Conservation (phyloP, 2,797 vertebrate genomes). For the Strix occidentalis region DNA sequence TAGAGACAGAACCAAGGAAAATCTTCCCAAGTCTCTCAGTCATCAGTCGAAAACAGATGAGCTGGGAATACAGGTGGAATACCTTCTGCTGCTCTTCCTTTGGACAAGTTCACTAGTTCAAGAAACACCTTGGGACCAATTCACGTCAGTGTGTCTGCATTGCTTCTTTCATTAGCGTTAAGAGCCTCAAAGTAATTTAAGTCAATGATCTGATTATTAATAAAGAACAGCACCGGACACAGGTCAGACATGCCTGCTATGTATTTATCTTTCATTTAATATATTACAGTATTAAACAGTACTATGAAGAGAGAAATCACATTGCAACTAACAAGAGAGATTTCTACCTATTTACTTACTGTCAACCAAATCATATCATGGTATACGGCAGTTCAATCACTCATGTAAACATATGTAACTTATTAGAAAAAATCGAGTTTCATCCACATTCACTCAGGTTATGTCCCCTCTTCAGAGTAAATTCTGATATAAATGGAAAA, state of each 20-base stretch:
- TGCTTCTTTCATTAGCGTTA: constrained; percentile 28
- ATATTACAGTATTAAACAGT: background rate
- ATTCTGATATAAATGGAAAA: background rate
- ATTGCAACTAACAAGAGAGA: background rate
- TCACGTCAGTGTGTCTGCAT: constrained; percentile 8
- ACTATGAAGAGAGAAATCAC: background rate
- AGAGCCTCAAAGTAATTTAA: constrained; percentile 37
- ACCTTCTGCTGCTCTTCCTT: constrained; percentile 8
- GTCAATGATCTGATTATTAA: constrained; percentile 38
- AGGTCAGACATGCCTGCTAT: background rate
- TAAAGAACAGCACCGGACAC: background rate
- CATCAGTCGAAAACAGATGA: constrained; percentile 32
- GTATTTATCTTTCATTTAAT: background rate
- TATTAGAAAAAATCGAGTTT: background rate
- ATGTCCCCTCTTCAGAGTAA: background rate
- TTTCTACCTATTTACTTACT: background rate
- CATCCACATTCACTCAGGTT: background rate
- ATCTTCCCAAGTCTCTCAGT: constrained; percentile 13
- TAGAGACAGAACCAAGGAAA: constrained; percentile 18
- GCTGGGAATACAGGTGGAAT: background rate
- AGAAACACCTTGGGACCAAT: constrained; percentile 25
- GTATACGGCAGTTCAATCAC: background rate
- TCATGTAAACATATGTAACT: background rate
- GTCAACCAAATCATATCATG: background rate
- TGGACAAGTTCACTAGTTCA: constrained; percentile 13